Evolutionary conservation across 2,113 vertebrate species (phyloP), one percentile per base, ranked within the genome.

Genomic region (Laticauda colubrina): DNA sequence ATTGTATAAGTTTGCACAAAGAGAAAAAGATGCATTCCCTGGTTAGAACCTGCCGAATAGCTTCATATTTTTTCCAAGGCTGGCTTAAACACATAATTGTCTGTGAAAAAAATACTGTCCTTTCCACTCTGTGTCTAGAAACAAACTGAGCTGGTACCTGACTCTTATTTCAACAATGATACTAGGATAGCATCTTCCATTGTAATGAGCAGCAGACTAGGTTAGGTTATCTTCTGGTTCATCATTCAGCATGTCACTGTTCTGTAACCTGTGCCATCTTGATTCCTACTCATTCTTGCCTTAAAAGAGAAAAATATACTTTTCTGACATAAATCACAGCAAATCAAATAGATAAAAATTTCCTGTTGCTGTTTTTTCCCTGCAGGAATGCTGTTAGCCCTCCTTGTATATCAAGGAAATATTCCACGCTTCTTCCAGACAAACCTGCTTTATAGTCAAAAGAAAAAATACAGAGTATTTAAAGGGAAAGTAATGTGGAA

Each of bases 341-440:
- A 26, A 61, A 91, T 5, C 23, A 23, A 64, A 91, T 87, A 39
- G 0, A 11, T 1, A 15, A 51, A 56, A 89, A n/a, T 2, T 26
- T 53, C 26, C 2, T 0, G 2, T 92, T 93, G 89, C 95, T 7
- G 0, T n/a, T 57, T 92, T 34, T 64, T 2, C 7, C 95, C 95
- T 95, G 1, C 94, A 99, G 99, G 99, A 29, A 98, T 98, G 98
- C 95, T 95, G 0, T 56, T 98, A 95, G 99, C 98, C 0, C 92
- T 99, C 64, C 94, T 99, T 85, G 91, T 99, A 14, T 97, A 98
- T 94, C 96, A 97, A 89, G 99, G 99, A 1, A 97, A 97, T 85
- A 98, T 99, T 53, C 99, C 99, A 0, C 97, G 97, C 21, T 94
- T 99, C 57, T 99, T 99, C 97, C 97, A 97, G 96, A 98, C 87